These are phyloP conservation scores for Megalops atlanticus DNA, from an alignment of 2,113 vertebrate species.

Conservation along the genomic window DNA sequence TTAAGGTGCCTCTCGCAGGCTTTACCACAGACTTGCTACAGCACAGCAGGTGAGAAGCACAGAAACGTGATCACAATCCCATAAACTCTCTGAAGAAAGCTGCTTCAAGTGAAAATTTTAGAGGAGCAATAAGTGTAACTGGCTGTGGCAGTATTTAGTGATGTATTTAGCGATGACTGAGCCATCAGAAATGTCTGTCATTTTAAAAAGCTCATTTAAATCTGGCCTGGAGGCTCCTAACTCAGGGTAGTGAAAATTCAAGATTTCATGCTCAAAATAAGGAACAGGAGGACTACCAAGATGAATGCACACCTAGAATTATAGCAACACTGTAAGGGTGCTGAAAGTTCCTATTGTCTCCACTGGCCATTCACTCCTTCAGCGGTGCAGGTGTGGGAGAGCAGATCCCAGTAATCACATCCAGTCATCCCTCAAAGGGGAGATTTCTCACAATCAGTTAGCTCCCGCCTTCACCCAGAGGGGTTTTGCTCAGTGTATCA, in stretches of 20 bases:
- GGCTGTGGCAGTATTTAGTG: no score
- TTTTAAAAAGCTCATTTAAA: background rate
- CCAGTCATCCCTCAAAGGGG: background rate
- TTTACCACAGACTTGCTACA: no score
- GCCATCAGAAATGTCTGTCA: background rate
- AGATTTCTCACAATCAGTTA: constrained; percentile 12
- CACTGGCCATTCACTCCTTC: background rate
- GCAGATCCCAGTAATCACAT: constrained; percentile 9
- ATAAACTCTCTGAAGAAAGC: no score
- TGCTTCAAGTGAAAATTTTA: no score
- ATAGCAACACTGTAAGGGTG: background rate
- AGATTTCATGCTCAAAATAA: background rate
- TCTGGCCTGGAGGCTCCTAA: background rate
- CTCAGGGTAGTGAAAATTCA: background rate
- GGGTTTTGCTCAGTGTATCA: constrained; percentile 4
- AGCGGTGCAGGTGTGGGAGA: constrained; percentile 9
- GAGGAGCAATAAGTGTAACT: no score
- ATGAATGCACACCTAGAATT: background rate
- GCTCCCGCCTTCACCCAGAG: background rate
- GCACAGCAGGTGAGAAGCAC: no score
- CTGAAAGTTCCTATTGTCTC: background rate
- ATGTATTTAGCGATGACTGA: no score
- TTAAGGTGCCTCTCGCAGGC: background rate
- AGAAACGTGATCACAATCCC: no score
- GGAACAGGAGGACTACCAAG: background rate